phyloP scores from a whole-genome alignment of 1,140 invertebrate species.

The Achroia grisella region DNA sequence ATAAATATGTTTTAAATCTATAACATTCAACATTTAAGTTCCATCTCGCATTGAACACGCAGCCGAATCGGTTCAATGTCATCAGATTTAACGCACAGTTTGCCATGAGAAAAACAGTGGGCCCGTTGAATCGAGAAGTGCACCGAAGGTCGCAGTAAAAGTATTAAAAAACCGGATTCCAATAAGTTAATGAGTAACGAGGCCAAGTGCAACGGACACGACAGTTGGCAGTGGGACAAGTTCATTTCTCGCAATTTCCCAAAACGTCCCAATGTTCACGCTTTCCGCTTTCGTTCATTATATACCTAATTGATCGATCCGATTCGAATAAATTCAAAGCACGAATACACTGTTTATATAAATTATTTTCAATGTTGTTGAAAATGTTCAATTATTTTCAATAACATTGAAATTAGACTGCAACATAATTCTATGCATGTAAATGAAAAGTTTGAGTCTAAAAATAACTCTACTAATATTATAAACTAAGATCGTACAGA shows the following conservation, averaged over 20 bases:
- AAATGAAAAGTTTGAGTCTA: no score
- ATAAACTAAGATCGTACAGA: no score
- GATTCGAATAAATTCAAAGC: background rate
- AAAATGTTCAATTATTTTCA: no score
- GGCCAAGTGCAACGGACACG: conserved; percentile 11
- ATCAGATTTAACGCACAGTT: background rate
- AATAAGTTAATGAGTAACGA: conserved; percentile 3
- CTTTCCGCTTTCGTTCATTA: conserved; percentile 15
- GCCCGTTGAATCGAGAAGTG: background rate
- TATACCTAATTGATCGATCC: conserved; percentile 9
- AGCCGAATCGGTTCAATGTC: conserved; percentile 15
- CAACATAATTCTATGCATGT: no score
- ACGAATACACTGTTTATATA: background rate
- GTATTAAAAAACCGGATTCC: conserved; percentile 14
- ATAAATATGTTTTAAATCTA: no score
- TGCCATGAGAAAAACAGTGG: conserved; percentile 14
- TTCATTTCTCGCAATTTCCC: no score
- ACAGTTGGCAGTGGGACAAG: no score
- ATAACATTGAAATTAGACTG: no score
- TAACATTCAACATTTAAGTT: no score
- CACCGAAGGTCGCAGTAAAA: conserved; percentile 21
- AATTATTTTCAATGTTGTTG: no score
- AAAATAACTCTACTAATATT: no score
- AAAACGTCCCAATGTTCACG: conserved; percentile 1
- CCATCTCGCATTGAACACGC: conserved; percentile 4